Conservation (phyloP, 2,797 vertebrate species). For the Rhabdophis nuchalis region DNA sequence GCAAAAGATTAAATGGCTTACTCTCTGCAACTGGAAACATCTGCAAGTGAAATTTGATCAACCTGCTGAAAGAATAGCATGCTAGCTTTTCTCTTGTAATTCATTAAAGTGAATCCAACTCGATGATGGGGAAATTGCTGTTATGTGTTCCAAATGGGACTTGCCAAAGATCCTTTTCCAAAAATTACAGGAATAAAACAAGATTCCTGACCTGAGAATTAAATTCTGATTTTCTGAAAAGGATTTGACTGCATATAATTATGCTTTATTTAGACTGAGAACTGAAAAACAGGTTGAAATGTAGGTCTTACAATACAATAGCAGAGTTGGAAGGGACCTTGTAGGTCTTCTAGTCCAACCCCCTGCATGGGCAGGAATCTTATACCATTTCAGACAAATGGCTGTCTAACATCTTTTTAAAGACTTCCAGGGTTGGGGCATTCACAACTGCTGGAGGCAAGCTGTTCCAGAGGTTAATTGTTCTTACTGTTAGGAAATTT, state of each 20-base stretch:
- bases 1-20: not conserved
- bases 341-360: too few species aligned
- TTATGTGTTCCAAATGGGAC: not conserved
- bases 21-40: not conserved
- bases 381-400: too few species aligned
- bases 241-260: not conserved
- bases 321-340: too few species aligned
- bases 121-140: not conserved
- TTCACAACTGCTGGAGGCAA: too few species aligned
- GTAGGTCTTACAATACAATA: too few species aligned
- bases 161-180: not conserved
- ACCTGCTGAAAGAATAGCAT: not conserved
- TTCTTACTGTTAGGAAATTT: too few species aligned
- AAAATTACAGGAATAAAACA: not conserved
- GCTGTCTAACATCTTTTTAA: too few species aligned
- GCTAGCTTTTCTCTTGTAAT: not conserved
- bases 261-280: not conserved
- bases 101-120: not conserved
- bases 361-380: too few species aligned
- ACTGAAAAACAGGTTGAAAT: not conserved
- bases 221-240: not conserved
- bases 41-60: not conserved
- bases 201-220: not conserved
- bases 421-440: too few species aligned
- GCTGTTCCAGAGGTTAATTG: too few species aligned